Base-by-base conservation (phyloP, 2,113 vertebrate species). In the Cheirogaleus medius region DNA sequence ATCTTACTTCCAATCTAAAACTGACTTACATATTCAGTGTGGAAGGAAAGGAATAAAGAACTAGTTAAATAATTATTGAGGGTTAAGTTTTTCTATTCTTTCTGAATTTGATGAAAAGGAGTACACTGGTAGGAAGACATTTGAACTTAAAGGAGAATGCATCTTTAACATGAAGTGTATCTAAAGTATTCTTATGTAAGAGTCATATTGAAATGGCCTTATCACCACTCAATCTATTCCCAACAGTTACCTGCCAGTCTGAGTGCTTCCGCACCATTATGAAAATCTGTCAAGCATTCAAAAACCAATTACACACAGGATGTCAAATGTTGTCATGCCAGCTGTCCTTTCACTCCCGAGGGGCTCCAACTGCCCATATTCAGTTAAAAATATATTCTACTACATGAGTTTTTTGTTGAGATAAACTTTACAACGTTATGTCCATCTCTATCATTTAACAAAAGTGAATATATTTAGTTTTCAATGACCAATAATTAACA, bases 291-390 rank as follows among this genome's bases (percentile, higher is more conserved):
- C 97, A 98, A 97, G 97, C 97, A 98, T 98, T 98, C 98, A 95
- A 98, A 98, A 98, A 94, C 86, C 98, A 98, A 98, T 98, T 98
- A 98, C 92, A 98, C 95, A 97, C 89, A 97, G 98, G 98, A 98
- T 98, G 97, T 98, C 97, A 97, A 96, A 87, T 73, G 87, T 97
- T 98, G 96, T 98, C 97, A 97, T 27, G 58, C 97, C 97, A 98
- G 96, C 97, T 98, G 98, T 98, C 98, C 97, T 96, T 96, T 95
- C 58, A 39, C 87, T 95, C 92, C 95, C 56, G 3, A 13, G 96
- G 11, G 23, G 74, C 87, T 97, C 90, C 91, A 52, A 8, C 77
- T 98, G 93, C 64, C 95, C 97, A 92, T 92, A 97, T 96, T 95
- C 85, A 96, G 96, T 87, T 89, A 96, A 97, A 98, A 97, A 89